Conservation (phyloP, 1,140 invertebrate genomes). For the Linepithema humile region DNA sequence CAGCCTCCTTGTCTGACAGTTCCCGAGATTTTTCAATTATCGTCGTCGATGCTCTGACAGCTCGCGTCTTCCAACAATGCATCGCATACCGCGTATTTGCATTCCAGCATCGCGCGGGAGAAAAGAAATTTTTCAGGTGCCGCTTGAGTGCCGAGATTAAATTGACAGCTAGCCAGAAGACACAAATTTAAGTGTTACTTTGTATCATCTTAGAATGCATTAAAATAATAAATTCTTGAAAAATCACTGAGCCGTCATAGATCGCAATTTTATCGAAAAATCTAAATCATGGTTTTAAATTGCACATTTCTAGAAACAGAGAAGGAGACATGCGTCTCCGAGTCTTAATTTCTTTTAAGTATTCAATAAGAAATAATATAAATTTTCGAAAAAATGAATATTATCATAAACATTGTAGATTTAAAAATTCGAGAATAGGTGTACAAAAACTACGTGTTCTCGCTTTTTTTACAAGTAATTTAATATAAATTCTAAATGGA, state of each 20-base stretch:
- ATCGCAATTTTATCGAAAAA: not conserved
- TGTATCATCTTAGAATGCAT: not conserved
- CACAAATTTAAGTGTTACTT: not conserved
- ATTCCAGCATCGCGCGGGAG: not conserved
- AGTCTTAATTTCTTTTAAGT: not conserved
- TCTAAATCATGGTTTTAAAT: not conserved
- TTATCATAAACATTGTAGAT: not conserved
- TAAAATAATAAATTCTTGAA: not conserved
- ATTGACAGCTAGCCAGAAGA: not conserved
- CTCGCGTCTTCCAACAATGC: conserved; percentile 6
- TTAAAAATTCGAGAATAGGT: not conserved
- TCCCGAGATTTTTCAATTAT: conserved; percentile 44
- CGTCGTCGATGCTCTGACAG: conserved; percentile 26
- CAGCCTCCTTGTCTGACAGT: conserved; percentile 48
- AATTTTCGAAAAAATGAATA: not conserved
- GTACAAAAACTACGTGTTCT: no score
- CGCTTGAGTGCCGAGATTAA: not conserved
- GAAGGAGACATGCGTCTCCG: not conserved
- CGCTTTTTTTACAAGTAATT: not conserved
- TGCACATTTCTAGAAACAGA: not conserved
- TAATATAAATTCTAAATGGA: not conserved
- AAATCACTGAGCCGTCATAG: not conserved
- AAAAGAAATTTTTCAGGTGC: not conserved
- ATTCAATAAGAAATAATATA: not conserved
- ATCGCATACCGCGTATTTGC: not conserved